Conservation (phyloP, 2,113 vertebrate genomes). For the Rutilus rutilus region DNA sequence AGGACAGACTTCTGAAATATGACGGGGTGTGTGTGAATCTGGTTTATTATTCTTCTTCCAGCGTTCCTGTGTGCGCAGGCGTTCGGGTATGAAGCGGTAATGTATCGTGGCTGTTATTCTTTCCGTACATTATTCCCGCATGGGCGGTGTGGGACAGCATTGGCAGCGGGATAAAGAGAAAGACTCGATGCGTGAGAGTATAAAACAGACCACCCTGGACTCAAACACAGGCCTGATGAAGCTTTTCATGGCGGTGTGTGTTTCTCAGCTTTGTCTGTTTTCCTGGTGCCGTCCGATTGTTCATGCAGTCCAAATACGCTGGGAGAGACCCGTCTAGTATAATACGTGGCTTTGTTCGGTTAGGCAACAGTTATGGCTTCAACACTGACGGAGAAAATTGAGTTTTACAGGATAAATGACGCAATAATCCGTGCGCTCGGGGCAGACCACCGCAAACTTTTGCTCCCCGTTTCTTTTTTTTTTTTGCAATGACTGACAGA, state of each 20-base stretch:
- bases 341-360: conserved; percentile 73
- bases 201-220: conserved; percentile 68
- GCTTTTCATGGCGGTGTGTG: neutral
- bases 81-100: conserved; percentile 56
- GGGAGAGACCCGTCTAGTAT: conserved; percentile 69
- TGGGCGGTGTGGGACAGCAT: conserved; percentile 67
- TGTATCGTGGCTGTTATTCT: conserved; percentile 71
- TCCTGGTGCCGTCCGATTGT: conserved; percentile 45
- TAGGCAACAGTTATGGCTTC: conserved; percentile 59
- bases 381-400: conserved; percentile 41
- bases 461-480: conserved; percentile 5
- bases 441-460: conserved; percentile 23
- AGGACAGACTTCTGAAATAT: neutral
- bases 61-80: conserved; percentile 48
- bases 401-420: conserved; percentile 47
- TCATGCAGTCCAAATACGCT: conserved; percentile 24
- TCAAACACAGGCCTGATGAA: conserved; percentile 29
- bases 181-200: conserved; percentile 42
- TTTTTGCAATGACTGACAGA: conserved; percentile 33
- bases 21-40: conserved; percentile 42
- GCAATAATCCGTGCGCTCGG: conserved; percentile 19
- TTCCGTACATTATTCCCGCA: conserved; percentile 76
- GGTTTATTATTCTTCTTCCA: conserved; percentile 57
- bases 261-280: neutral
- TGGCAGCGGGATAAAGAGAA: conserved; percentile 70